Conservation (phyloP, 1,140 invertebrate species). For the Ceratina calcarata region DNA sequence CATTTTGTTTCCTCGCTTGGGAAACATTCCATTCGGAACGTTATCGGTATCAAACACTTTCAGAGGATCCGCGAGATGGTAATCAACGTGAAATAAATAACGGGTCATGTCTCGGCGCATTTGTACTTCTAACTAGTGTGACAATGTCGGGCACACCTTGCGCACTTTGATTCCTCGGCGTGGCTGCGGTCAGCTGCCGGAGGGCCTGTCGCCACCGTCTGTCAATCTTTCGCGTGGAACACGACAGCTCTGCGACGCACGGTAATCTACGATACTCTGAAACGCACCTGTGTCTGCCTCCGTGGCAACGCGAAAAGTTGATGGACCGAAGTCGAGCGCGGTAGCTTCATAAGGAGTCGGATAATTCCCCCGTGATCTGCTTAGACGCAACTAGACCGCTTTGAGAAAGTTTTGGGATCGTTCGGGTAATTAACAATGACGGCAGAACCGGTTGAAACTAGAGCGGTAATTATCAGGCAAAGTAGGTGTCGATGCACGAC, state of each 20-base stretch:
- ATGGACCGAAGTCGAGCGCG: not conserved
- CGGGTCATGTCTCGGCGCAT: constrained; percentile 12
- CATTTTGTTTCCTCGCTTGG: no score
- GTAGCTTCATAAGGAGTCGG: not conserved
- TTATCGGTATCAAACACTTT: no score
- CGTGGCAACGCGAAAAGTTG: not conserved
- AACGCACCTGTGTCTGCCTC: constrained; percentile 45
- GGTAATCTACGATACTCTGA: constrained; percentile 59
- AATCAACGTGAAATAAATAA: constrained; percentile 36
- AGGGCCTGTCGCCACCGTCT: constrained; percentile 30
- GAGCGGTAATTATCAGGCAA: not conserved
- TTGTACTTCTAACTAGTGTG: constrained; percentile 41
- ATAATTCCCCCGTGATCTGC: constrained; percentile 4
- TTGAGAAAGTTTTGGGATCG: constrained; percentile 28
- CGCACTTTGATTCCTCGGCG: constrained; percentile 37
- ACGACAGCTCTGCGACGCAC: constrained; percentile 36
- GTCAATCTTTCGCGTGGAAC: constrained; percentile 39
- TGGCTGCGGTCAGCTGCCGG: constrained; percentile 51
- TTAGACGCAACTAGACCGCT: not conserved
- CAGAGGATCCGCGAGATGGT: constrained; percentile 18
- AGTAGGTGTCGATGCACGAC: not conserved
- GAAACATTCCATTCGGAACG: no score
- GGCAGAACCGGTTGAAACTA: constrained; percentile 26
- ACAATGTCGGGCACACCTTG: constrained; percentile 44
- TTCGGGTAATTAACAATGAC: not conserved